These are phyloP conservation scores for Phortica magna DNA, from an alignment of 2,888 invertebrate species.

Conservation along the genomic window DNA sequence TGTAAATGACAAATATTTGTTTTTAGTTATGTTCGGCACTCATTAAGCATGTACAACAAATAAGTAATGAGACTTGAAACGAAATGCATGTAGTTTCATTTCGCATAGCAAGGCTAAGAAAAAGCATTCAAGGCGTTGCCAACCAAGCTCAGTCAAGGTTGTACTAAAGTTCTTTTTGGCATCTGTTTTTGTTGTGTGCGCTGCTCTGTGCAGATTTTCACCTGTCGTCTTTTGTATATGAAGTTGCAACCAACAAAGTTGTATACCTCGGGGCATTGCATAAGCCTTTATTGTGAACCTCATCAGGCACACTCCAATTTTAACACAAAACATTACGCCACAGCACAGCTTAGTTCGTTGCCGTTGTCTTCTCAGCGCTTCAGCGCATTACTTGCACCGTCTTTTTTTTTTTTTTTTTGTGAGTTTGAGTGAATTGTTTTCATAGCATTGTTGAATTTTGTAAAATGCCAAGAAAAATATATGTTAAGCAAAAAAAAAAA, in stretches of 20 bases:
- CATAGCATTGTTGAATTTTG: slow-evolving; percentile 17
- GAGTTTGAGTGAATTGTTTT: slow-evolving; percentile 12
- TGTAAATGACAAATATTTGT: too few species aligned
- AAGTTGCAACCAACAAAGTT: neutral
- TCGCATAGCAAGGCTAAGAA: neutral
- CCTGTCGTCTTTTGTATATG: neutral
- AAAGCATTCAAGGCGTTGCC: neutral
- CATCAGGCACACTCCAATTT: too few species aligned
- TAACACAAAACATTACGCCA: neutral
- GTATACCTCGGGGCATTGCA: neutral
- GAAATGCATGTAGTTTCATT: too few species aligned
- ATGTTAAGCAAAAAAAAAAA: neutral
- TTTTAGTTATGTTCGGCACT: too few species aligned
- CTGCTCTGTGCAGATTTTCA: neutral
- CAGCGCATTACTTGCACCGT: neutral
- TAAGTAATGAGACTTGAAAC: too few species aligned
- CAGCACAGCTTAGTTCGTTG: neutral
- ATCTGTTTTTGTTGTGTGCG: neutral
- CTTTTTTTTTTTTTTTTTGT: too few species aligned
- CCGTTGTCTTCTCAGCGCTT: neutral
- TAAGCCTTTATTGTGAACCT: neutral
- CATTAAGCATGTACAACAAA: too few species aligned
- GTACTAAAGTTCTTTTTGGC: neutral
- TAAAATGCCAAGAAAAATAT: neutral
- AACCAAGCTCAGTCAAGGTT: neutral